phyloP scores from a whole-genome alignment of 1,140 invertebrate species.

The Drosophila subobscura region DNA sequence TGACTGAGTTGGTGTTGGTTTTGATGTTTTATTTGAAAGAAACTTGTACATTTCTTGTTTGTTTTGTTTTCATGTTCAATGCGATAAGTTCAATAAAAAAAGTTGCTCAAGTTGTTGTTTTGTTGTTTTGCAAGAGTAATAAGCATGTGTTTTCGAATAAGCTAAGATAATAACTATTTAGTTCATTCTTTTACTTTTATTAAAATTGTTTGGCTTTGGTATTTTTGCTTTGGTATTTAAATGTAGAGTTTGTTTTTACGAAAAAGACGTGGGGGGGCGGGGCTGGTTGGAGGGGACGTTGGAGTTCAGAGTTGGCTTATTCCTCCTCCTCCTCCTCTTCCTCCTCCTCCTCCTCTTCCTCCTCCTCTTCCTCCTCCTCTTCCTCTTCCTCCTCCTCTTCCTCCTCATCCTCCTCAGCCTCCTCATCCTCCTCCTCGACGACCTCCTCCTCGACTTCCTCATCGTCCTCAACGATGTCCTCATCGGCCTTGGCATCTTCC shows the following conservation, averaged over 20 bases:
- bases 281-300: slow-evolving; percentile 12
- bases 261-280: slow-evolving; percentile 59
- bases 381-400: slow-evolving; percentile 90
- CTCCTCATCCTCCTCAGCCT: slow-evolving; percentile 88
- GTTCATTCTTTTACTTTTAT: slow-evolving; percentile 83
- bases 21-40: slow-evolving; percentile 77
- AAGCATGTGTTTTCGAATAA: slow-evolving; percentile 66
- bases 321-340: slow-evolving; percentile 87
- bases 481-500: slow-evolving; percentile 91
- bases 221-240: slow-evolving; percentile 74
- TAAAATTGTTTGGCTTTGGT: slow-evolving; percentile 76
- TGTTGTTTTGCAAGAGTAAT: slow-evolving; percentile 31
- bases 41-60: slow-evolving; percentile 71
- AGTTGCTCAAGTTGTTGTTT: slow-evolving; percentile 46
- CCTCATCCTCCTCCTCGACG: slow-evolving; percentile 89
- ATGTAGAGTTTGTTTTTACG: slow-evolving; percentile 76
- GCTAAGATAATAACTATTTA: slow-evolving; percentile 83
- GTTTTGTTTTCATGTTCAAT: slow-evolving; percentile 6
- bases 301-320: slow-evolving; percentile 84
- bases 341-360: slow-evolving; percentile 86
- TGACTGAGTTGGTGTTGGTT: slow-evolving; percentile 56
- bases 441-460: slow-evolving; percentile 89
- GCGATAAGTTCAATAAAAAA: slow-evolving; percentile 61
- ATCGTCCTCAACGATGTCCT: slow-evolving; percentile 88
- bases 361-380: slow-evolving; percentile 88